A percentile compares a stretch with the other conserved stretches of the same genome.
phyloP scores from a whole-genome alignment of 2,797 vertebrate species.

The Eleutherodactylus coqui region DNA sequence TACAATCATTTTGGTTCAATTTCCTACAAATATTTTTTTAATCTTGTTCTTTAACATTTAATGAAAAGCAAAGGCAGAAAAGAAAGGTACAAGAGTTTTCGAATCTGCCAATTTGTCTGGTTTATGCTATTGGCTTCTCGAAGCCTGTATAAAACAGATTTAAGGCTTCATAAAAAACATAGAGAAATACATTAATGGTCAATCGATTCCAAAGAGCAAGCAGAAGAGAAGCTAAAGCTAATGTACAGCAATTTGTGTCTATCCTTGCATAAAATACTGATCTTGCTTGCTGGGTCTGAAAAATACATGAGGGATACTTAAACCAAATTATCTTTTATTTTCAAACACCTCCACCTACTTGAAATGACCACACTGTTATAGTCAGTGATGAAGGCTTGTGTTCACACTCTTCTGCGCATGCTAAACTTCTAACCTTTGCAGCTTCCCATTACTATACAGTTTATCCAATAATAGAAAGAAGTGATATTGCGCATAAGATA shows the following conservation, averaged over 20 bases:
- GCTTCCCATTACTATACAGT: background rate
- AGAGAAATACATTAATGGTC: slow-evolving; percentile 62
- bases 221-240: slow-evolving; percentile 49
- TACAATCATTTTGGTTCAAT: slow-evolving; percentile 28
- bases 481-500: background rate
- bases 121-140: slow-evolving; percentile 56
- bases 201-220: slow-evolving; percentile 55
- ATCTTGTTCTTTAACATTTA: slow-evolving; percentile 50
- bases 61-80: slow-evolving; percentile 33
- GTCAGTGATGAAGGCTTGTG: background rate
- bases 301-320: slow-evolving; percentile 36
- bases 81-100: slow-evolving; percentile 37
- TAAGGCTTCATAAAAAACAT: slow-evolving; percentile 62
- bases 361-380: slow-evolving; percentile 18
- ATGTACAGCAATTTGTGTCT: slow-evolving; percentile 58
- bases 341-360: background rate
- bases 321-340: slow-evolving; percentile 36
- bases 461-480: background rate
- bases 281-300: slow-evolving; percentile 41
- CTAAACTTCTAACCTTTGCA: background rate
- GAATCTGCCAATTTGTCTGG: slow-evolving; percentile 59
- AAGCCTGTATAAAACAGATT: slow-evolving; percentile 59
- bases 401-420: background rate
- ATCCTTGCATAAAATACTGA: slow-evolving; percentile 59
- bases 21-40: slow-evolving; percentile 41